phyloP scores from a whole-genome alignment of 1,140 invertebrate genomes.

The Scylla paramamosain region DNA sequence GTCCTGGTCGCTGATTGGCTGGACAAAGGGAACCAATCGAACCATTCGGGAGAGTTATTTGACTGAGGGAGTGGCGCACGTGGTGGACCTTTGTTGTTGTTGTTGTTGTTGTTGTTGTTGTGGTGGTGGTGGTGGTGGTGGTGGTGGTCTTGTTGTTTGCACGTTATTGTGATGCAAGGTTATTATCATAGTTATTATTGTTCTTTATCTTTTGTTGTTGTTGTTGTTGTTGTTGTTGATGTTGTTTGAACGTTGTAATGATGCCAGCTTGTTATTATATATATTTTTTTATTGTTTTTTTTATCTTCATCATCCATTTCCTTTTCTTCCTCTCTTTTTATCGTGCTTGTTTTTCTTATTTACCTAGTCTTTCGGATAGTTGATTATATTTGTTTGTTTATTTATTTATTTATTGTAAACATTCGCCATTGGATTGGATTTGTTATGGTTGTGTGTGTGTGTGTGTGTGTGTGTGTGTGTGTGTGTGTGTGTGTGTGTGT shows the following conservation, averaged over 20 bases:
- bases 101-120: neutral
- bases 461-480: neutral
- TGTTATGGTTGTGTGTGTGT: neutral
- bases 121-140: neutral
- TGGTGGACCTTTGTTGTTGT: neutral
- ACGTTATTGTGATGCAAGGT: neutral
- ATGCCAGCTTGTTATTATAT: neutral
- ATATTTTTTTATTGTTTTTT: neutral
- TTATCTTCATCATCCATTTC: neutral
- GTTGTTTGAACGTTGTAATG: neutral
- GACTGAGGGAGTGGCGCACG: neutral
- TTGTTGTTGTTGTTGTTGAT: neutral
- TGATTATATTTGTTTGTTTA: no score
- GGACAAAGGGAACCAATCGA: neutral
- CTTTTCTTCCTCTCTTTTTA: neutral
- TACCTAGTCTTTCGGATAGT: no score
- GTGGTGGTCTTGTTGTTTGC: neutral
- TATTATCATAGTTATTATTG: no score
- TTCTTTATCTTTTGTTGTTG: neutral
- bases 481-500: slow-evolving; percentile 11
- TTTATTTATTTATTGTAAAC: no score
- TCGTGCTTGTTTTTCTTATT: neutral
- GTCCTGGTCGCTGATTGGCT: neutral
- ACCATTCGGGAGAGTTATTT: neutral
- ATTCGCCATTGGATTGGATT: neutral